These are phyloP conservation scores for Brachionichthys hirsutus DNA, from an alignment of 2,113 vertebrate species.

Conservation along the genomic window DNA sequence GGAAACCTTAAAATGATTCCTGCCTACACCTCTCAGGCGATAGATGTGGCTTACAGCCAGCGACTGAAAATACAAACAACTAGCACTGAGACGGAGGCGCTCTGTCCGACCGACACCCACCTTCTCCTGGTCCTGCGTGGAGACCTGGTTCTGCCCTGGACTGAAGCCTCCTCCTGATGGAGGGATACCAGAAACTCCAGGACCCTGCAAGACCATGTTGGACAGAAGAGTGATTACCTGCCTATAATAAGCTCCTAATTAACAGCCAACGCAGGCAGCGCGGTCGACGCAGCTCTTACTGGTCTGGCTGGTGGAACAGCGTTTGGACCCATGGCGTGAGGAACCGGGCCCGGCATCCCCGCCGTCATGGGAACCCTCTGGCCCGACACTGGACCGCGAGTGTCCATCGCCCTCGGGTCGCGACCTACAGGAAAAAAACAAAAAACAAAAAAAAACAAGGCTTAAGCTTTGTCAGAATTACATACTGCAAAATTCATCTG, in stretches of 20 bases:
- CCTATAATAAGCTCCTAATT: too few species aligned
- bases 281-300: conserved; percentile 61
- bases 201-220: conserved; percentile 76
- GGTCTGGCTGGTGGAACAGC: conserved; percentile 84
- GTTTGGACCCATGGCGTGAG: conserved; percentile 84
- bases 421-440: conserved; percentile 73
- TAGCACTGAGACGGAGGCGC: too few species aligned
- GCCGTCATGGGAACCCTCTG: conserved; percentile 87
- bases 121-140: conserved; percentile 97
- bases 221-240: too few species aligned
- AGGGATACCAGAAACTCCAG: conserved; percentile 80
- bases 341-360: conserved; percentile 85
- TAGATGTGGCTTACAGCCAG: too few species aligned
- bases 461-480: neutral
- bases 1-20: too few species aligned
- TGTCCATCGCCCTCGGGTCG: conserved; percentile 90
- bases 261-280: neutral
- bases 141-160: conserved; percentile 91
- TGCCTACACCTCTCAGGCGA: neutral
- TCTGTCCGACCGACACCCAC: conserved; percentile 62
- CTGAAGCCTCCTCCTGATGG: conserved; percentile 89
- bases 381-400: conserved; percentile 84
- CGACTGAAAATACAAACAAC: too few species aligned
- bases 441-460: neutral
- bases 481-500: too few species aligned